Conservation (phyloP, 2,113 vertebrate species). For the Sylvilagus bachmani region DNA sequence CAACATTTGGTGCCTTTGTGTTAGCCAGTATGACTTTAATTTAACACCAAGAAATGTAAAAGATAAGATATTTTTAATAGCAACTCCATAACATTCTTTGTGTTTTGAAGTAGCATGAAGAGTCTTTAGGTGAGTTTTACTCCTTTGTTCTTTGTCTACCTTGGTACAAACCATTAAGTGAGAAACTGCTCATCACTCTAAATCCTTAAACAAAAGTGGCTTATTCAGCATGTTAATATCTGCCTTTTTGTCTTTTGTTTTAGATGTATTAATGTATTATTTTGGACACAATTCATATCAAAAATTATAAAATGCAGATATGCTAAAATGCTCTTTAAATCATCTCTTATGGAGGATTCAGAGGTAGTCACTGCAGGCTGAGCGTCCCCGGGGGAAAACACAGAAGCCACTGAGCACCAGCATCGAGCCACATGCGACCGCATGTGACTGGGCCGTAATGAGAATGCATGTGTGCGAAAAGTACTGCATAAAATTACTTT, state of each 20-base stretch:
- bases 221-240: neutral
- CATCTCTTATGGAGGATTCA: neutral
- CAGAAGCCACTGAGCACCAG: too few relatives aligned
- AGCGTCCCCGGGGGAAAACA: too few relatives aligned
- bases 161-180: constrained; percentile 32
- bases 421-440: too few relatives aligned
- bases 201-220: constrained; percentile 15
- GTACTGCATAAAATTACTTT: too few relatives aligned
- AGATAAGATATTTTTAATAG: neutral
- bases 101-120: neutral
- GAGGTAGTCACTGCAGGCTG: neutral
- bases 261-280: neutral
- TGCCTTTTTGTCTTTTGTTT: constrained; percentile 54
- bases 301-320: constrained; percentile 42
- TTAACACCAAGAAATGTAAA: constrained; percentile 54
- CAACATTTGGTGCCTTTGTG: constrained; percentile 55
- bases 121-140: neutral
- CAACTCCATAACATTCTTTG: neutral
- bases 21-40: constrained; percentile 35
- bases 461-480: too few relatives aligned
- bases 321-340: constrained; percentile 21
- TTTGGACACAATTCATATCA: constrained; percentile 31
- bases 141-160: constrained; percentile 44
- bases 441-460: neutral
- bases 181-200: neutral